Evolutionary conservation across 2,888 invertebrate genomes (phyloP), one percentile per base, ranked within the genome.

Genomic region (Drosophila monieri): DNA sequence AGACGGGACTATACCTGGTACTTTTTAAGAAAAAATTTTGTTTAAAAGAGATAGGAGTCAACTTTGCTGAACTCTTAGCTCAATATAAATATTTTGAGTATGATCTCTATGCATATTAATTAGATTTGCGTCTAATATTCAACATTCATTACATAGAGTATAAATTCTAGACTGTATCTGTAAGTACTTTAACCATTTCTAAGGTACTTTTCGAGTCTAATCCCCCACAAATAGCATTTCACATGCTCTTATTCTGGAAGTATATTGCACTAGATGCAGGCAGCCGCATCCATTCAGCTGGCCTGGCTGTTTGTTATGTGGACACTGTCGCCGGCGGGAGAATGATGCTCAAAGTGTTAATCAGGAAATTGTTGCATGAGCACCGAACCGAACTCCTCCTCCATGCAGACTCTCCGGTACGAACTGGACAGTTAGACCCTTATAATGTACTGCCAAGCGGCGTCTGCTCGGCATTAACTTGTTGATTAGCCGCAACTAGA

Each of bases 281-380:
- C 85, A 61, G 62, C 46, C 10, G 52, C 43, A 30, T 73, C 43
- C 46, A 54, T 54, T 67, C 59, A 32, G 25, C 52, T 27, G 39
- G 46, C 35, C 51, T 64, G 25, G 78, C 69, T 80, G 71, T 85
- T 83, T 87, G 85, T 75, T 81, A 84, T 86, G 85, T 79, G 66
- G 73, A 67, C 74, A 72, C 55, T 79, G 88, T 88, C 78, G 89
- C 88, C 84, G 76, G 78, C 80, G 88, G 88, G 77, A 76, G 74
- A 88, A 86, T 79, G 77, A 84, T 79, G 78, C 85, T 83, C 79
- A 90, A 89, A 89, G 90, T 89, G 89, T 89, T 90, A 90, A 90
- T 89, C 90, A 90, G 90, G 89, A 90, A 90, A 89, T 84, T 73
- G 88, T 74, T 68, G 75, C 76, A 74, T 59, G 73, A 52, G 46